A percentile compares a stretch with the other conserved stretches of the same genome.
phyloP scores from a whole-genome alignment of 92 coral and sea anemone genomes.

The Umimayanthus kanabou region DNA sequence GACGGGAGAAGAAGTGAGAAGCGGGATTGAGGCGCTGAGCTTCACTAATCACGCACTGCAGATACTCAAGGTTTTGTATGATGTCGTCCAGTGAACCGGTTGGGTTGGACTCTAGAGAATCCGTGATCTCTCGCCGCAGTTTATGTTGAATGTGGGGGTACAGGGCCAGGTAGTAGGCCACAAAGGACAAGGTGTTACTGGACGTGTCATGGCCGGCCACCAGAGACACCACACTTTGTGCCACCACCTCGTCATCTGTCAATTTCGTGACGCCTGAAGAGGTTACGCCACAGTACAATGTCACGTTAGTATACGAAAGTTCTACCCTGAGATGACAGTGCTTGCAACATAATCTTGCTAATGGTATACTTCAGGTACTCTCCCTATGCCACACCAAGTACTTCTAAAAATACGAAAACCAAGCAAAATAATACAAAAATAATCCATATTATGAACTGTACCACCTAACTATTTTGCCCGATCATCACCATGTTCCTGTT shows the following conservation, averaged over 20 bases:
- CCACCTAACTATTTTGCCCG: too few species aligned
- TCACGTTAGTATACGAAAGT: neutral
- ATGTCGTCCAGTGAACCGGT: conserved; percentile 20
- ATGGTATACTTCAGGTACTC: too few species aligned
- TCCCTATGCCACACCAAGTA: too few species aligned
- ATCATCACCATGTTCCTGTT: too few species aligned
- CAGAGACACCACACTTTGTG: conserved; percentile 29
- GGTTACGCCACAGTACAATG: neutral
- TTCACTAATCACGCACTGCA: conserved; percentile 32
- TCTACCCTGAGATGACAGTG: too few species aligned
- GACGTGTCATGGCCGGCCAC: conserved; percentile 39
- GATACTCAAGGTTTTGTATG: conserved; percentile 7
- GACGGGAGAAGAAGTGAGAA: conserved; percentile 37
- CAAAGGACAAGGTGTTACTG: conserved; percentile 35
- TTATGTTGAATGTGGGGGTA: conserved; percentile 30
- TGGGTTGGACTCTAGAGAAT: conserved; percentile 6
- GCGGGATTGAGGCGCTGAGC: conserved; percentile 39
- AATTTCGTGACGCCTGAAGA: conserved; percentile 10
- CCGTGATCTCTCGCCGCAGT: conserved; percentile 22
- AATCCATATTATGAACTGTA: too few species aligned
- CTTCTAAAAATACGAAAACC: too few species aligned
- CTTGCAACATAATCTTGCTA: too few species aligned
- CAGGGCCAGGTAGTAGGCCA: conserved; percentile 28
- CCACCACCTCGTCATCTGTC: conserved; percentile 31
- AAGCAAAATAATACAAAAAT: too few species aligned